phyloP scores from a whole-genome alignment of 2,797 vertebrate genomes.

The Poliocrania exsul region DNA sequence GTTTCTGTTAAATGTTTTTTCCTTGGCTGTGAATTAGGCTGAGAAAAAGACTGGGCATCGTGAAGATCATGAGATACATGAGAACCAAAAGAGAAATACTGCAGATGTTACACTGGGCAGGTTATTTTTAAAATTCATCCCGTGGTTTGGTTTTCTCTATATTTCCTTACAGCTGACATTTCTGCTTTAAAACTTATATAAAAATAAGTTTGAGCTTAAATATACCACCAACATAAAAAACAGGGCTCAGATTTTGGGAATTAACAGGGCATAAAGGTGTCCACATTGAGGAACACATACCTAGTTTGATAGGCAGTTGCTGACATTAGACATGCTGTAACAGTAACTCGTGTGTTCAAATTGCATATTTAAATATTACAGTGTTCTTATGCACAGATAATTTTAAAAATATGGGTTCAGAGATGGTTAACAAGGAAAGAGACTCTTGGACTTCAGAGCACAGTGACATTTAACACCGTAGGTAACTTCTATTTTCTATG shows the following conservation, averaged over 20 bases:
- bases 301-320: background rate
- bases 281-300: background rate
- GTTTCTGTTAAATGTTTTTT: conserved; percentile 12
- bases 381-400: background rate
- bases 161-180: background rate
- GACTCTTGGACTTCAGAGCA: background rate
- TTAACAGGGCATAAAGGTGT: background rate
- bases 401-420: background rate
- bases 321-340: background rate
- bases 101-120: background rate
- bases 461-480: background rate
- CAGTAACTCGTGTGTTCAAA: background rate
- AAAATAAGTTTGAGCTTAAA: background rate
- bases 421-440: background rate
- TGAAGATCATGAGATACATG: background rate
- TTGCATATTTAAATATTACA: background rate
- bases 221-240: background rate
- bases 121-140: background rate
- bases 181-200: conserved; percentile 28
- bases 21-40: background rate
- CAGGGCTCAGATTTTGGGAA: background rate
- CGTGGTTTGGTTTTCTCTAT: background rate
- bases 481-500: background rate
- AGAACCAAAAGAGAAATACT: conserved; percentile 36
- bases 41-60: conserved; percentile 16